These are phyloP conservation scores for Fistularia commersonii DNA, from an alignment of 2,797 vertebrate genomes.

Conservation along the genomic window DNA sequence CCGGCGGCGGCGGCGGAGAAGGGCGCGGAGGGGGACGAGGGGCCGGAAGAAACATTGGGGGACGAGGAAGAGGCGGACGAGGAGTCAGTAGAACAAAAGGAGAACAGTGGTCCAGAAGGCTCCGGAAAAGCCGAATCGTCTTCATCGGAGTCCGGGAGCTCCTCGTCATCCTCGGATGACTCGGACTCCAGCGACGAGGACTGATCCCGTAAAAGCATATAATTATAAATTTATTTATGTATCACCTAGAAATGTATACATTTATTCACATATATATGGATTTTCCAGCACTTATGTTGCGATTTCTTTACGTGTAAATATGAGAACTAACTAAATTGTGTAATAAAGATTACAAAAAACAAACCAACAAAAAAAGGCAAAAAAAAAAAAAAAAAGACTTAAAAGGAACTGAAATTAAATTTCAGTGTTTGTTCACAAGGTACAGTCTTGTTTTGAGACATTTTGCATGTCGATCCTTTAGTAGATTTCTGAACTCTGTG, in stretches of 20 bases:
- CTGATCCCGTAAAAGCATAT: slow-evolving; percentile 77
- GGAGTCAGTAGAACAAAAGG: slow-evolving; percentile 85
- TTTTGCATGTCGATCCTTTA: slow-evolving; percentile 98
- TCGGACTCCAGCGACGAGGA: slow-evolving; percentile 96
- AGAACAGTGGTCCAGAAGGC: slow-evolving; percentile 93
- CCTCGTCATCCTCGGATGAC: slow-evolving; percentile 86
- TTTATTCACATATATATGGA: slow-evolving; percentile 79
- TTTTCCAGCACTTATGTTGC: slow-evolving; percentile 81
- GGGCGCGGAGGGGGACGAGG: slow-evolving; percentile 68
- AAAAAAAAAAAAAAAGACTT: slow-evolving; percentile 62
- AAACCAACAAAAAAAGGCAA: slow-evolving; percentile 34
- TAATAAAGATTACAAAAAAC: slow-evolving; percentile 75
- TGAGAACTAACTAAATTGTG: slow-evolving; percentile 83
- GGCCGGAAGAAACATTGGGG: slow-evolving; percentile 72
- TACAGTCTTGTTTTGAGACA: slow-evolving; percentile 95
- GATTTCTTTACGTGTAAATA: slow-evolving; percentile 95
- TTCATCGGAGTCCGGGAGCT: slow-evolving; percentile 88
- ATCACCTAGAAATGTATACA: slow-evolving; percentile 76
- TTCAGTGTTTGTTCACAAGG: slow-evolving; percentile 96
- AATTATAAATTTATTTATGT: slow-evolving; percentile 83
- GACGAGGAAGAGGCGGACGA: slow-evolving; percentile 80
- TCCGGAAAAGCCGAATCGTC: slow-evolving; percentile 92
- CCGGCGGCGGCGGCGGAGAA: slow-evolving; percentile 66
- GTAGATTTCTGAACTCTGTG: slow-evolving; percentile 88
- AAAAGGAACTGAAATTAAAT: slow-evolving; percentile 88